phyloP scores from a whole-genome alignment of 2,888 invertebrate species.

The Lycophotia porphyrea region DNA sequence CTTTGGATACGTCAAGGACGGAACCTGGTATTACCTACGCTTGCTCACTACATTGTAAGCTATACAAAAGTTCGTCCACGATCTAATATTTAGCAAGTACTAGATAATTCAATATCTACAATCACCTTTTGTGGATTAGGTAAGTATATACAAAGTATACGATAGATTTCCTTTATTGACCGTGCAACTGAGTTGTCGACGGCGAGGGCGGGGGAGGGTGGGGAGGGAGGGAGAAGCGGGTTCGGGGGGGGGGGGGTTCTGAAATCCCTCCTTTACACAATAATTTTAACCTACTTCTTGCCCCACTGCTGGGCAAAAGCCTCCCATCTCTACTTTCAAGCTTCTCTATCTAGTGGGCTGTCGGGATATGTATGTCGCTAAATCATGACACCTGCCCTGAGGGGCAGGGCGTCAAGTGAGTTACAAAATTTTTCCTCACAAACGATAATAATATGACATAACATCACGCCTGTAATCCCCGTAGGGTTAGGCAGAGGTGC shows the following conservation, averaged over 20 bases:
- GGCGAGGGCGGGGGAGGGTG: no score
- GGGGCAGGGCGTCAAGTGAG: neutral
- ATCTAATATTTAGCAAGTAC: slow-evolving; percentile 18
- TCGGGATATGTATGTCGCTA: neutral
- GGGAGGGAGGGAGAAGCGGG: no score
- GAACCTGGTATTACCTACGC: neutral
- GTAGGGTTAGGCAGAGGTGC: no score
- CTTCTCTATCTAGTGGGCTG: neutral
- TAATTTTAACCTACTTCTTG: neutral
- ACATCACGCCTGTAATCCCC: no score
- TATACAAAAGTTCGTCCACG: slow-evolving; percentile 1
- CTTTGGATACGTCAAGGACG: neutral
- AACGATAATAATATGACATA: no score
- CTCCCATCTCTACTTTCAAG: neutral
- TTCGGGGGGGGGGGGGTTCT: no score
- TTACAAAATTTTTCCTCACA: neutral
- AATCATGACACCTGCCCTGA: neutral
- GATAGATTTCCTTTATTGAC: neutral
- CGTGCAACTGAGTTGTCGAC: neutral
- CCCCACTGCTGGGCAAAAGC: neutral
- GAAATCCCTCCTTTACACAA: neutral
- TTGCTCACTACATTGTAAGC: neutral
- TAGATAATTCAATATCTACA: neutral
- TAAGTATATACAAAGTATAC: neutral
- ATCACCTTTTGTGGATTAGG: neutral